Base-by-base conservation (phyloP, 2,797 vertebrate genomes). In the Chelonia mydas region DNA sequence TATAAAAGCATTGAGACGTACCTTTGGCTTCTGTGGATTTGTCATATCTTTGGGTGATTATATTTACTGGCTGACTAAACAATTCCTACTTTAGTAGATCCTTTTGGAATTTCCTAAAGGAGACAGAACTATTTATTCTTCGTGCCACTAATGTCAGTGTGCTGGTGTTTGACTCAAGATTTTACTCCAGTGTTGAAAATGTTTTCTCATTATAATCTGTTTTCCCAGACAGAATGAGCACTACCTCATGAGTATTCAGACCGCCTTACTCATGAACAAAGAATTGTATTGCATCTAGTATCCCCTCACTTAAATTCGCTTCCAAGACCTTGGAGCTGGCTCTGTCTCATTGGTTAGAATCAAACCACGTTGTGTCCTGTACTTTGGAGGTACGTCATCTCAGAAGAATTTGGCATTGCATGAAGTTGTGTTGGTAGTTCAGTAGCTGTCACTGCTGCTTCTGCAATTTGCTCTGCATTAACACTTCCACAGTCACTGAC, bases 401-500 rank as follows among this genome's bases (percentile, higher is more conserved):
- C 53, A 28, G 61, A 90, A 85, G 16, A 33, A 16, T 31, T 61
- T 37, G 65, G 1, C 49, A 2, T 85, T 90, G 90, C 84, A 81
- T 80, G 21, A 94, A 91, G 94, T 45, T 72, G 21, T 17, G 3
- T 45, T 94, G 65, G 23, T 92, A 92, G 17, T 23, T 88, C 16
- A 0, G 74, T 89, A 93, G 81, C 9, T 93, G 49, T 77, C 74
- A 77, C 27, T 49, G 25, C 27, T 77, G 25, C 28, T 77, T 28
- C 27, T 49, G 49, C 47, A 47, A 87, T 83, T 37, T 61, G 51
- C 45, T 92, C 84, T 19, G 86, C 87, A 83, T 74, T 87, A 95
- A n/a, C 51, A 84, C 87, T 91, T 91, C 88, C 81, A 68, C 41
- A 76, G 33, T 55, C 91, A 91, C 31, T 59, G 87, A 84, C 85